Evolutionary conservation across 2,113 vertebrate species (phyloP).

Genomic region (Beaufortia kweichowensis): DNA sequence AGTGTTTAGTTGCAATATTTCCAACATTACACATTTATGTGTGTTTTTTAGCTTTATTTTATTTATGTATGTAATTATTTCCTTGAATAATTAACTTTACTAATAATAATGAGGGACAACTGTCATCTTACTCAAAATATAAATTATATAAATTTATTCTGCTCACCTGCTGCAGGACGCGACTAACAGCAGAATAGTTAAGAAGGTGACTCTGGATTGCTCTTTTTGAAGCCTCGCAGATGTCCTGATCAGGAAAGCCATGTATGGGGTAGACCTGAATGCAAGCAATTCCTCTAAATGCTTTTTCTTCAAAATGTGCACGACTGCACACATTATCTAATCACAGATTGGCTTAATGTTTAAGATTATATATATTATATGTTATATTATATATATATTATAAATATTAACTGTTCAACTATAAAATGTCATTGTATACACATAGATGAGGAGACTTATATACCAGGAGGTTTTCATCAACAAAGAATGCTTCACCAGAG

Average conservation of each 20-base stretch:
- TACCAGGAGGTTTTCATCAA: conserved; percentile 77
- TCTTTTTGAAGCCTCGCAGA: conserved; percentile 66
- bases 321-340: no score
- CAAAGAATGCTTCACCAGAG: conserved; percentile 75
- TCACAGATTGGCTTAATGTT: no score
- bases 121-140: no score
- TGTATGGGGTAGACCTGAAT: conserved; percentile 78
- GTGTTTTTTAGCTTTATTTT: neutral
- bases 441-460: conserved; percentile 12
- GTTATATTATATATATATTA: no score
- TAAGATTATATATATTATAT: no score
- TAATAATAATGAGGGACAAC: no score
- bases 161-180: conserved; percentile 68
- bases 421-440: neutral
- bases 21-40: no score
- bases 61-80: neutral
- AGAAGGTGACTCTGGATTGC: conserved; percentile 67
- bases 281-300: neutral
- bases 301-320: neutral
- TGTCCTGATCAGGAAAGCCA: conserved; percentile 74
- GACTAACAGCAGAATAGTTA: conserved; percentile 48
- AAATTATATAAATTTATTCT: neutral
- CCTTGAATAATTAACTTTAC: no score
- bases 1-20: neutral
- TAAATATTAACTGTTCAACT: no score